phyloP scores from a whole-genome alignment of 2,797 vertebrate genomes.

The Enteromius fasciolatus region DNA sequence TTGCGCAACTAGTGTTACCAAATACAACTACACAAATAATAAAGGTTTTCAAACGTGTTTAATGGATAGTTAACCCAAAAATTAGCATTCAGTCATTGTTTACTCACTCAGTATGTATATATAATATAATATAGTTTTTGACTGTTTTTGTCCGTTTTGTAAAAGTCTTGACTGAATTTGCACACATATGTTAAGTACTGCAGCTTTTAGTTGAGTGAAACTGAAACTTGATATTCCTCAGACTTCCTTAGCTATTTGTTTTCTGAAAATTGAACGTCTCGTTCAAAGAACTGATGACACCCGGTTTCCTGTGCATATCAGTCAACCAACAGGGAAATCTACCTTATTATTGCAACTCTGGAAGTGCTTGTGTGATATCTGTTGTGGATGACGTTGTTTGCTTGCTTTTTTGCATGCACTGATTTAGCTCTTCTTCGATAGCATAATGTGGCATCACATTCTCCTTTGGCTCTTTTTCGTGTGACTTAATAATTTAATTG shows the following conservation, averaged over 20 bases:
- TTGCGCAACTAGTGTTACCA: neutral
- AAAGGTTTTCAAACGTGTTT: neutral
- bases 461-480: neutral
- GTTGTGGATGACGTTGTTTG: neutral
- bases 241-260: neutral
- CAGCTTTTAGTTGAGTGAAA: neutral
- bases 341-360: neutral
- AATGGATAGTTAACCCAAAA: neutral
- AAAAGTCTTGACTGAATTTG: neutral
- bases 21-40: neutral
- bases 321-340: neutral
- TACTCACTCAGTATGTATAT: neutral
- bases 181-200: neutral
- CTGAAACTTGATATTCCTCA: neutral
- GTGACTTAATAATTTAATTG: neutral
- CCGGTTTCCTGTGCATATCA: neutral
- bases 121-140: too few species aligned
- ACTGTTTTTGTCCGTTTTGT: neutral
- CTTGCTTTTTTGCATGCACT: neutral
- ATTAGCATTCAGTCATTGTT: neutral
- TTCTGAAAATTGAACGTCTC: neutral
- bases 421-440: neutral
- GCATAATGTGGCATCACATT: neutral
- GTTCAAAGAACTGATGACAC: slow-evolving; percentile 3
- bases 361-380: neutral